These are phyloP conservation scores for Anguilla obscura DNA, from an alignment of 2,797 vertebrate species.

Conservation along the genomic window DNA sequence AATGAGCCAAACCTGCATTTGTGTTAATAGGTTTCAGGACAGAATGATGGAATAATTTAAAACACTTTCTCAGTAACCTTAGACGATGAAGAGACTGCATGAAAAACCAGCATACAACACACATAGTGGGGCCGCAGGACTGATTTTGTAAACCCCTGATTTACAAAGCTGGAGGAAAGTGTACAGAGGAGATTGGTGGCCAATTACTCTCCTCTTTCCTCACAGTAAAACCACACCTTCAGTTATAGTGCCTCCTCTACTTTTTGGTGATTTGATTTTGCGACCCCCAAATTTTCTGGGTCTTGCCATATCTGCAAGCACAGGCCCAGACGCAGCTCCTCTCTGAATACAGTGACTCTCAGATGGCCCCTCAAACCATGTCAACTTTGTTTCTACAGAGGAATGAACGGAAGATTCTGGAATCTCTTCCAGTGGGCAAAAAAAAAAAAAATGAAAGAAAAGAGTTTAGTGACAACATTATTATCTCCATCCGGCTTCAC, in stretches of 20 bases:
- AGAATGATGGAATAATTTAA: neutral
- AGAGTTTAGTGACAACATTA: constrained; percentile 64
- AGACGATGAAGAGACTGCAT: neutral
- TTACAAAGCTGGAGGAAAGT: neutral
- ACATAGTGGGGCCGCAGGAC: neutral
- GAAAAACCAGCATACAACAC: neutral
- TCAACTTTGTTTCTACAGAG: constrained; percentile 58
- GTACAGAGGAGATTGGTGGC: neutral
- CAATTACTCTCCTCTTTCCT: neutral
- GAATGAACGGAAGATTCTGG: constrained; percentile 71
- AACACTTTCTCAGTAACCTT: too few relatives aligned
- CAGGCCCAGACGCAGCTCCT: neutral
- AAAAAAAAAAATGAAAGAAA: constrained; percentile 52
- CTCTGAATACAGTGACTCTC: neutral
- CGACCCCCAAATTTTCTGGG: neutral
- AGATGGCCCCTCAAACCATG: constrained; percentile 37
- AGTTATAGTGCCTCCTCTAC: neutral
- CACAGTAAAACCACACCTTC: neutral
- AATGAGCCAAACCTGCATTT: neutral
- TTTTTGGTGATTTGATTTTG: neutral
- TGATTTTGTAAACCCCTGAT: neutral
- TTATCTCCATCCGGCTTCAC: constrained; percentile 58
- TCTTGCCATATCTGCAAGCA: neutral
- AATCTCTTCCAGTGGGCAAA: constrained; percentile 38
- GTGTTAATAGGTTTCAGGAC: neutral